Evolutionary conservation across 2,113 vertebrate species (phyloP).

Genomic region (Hiodon alosoides): DNA sequence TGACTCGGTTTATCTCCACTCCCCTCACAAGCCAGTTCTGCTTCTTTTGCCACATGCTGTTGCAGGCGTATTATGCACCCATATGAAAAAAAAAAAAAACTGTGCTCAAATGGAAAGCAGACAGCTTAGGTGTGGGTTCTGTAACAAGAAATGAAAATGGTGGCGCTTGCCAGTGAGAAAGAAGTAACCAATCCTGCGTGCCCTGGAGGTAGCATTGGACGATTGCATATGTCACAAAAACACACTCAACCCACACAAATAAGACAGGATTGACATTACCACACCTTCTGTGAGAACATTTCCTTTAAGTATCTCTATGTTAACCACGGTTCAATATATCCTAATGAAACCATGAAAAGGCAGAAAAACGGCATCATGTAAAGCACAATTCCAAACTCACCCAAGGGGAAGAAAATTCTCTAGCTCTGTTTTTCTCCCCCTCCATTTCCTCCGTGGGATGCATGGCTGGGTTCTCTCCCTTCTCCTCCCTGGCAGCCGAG

Average conservation of each 20-base stretch:
- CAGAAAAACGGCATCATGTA: neutral
- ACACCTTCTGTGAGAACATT: neutral
- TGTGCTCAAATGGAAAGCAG: conserved; percentile 17
- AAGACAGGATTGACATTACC: neutral
- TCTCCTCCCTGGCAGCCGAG: conserved; percentile 5
- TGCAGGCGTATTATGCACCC: conserved; percentile 14
- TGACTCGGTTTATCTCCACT: too few species aligned
- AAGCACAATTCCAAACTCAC: neutral
- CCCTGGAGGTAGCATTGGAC: conserved; percentile 8
- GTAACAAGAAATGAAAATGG: neutral
- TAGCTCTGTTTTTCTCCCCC: conserved; percentile 15
- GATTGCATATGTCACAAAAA: neutral
- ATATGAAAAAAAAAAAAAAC: conserved; percentile 18
- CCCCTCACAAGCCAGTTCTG: too few species aligned
- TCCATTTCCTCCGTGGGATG: conserved; percentile 23
- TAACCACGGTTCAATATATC: neutral
- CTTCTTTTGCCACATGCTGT: neutral
- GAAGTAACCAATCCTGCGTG: conserved; percentile 45
- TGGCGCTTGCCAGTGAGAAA: conserved; percentile 29
- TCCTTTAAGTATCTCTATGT: neutral
- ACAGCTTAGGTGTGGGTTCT: conserved; percentile 14
- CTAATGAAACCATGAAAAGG: neutral
- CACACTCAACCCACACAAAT: neutral
- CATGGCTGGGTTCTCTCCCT: neutral
- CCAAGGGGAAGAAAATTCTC: neutral